These are phyloP conservation scores for Dicaeum eximium DNA, from an alignment of 2,113 vertebrate genomes.

Conservation along the genomic window DNA sequence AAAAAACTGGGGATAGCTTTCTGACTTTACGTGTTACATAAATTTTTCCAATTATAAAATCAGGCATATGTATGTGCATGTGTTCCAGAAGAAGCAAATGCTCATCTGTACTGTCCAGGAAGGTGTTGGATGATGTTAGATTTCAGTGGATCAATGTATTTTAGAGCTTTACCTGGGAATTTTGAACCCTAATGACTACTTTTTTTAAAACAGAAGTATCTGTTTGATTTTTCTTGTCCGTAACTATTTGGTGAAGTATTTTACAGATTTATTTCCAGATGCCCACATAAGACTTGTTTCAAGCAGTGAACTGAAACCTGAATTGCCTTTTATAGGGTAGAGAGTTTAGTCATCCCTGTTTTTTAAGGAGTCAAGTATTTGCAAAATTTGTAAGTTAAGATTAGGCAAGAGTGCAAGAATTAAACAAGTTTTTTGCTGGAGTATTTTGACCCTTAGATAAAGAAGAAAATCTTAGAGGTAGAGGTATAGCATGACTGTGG, in stretches of 20 bases:
- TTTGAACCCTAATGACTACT: background rate
- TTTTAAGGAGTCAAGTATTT: background rate
- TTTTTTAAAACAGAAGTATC: background rate
- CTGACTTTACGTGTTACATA: background rate
- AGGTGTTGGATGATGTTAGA: background rate
- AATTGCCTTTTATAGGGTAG: background rate
- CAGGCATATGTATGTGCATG: background rate
- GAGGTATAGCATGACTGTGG: background rate
- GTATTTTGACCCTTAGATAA: background rate
- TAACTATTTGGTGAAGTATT: background rate
- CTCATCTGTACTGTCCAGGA: background rate
- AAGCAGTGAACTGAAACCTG: conserved; percentile 14
- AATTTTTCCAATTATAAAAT: background rate
- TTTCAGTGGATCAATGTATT: background rate
- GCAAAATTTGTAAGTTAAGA: background rate
- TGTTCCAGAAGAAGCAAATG: background rate
- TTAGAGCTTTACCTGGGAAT: background rate
- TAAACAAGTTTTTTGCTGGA: background rate
- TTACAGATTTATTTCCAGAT: background rate
- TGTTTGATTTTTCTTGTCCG: background rate
- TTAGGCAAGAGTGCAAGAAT: background rate
- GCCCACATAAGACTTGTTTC: background rate
- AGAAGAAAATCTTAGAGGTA: background rate
- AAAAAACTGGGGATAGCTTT: background rate
- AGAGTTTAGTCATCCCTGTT: background rate